Evolutionary conservation across 2,888 invertebrate species (phyloP), one percentile per base, ranked within the genome.

Genomic region (Drosophila cyrtoloma): DNA sequence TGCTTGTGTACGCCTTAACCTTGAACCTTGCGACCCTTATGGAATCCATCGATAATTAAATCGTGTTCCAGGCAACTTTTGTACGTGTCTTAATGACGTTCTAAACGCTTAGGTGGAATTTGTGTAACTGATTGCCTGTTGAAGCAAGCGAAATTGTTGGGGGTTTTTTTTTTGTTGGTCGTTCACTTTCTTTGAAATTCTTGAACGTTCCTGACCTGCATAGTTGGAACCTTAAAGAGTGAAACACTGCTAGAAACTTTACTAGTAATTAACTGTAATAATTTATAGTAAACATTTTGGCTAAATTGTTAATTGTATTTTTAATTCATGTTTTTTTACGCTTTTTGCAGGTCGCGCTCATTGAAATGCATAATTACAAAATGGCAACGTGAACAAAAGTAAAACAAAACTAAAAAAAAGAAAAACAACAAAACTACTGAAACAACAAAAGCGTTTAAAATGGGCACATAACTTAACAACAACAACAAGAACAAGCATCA

Each of bases 321-420:
- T 42, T 80, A 67, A 61, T 61, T 69, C 61, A 44, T 52, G 37
- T 57, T 65, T 57, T 57, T 62, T 55, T 59, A 28, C 28, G 30
- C 28, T 61, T 55, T 74, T 77, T 81, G 30, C 84, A 84, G 84
- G 74, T 68, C 52, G 47, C 57, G 56, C 58, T 55, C 62, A 63
- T 68, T 72, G 73, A 22, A 59, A 55, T 61, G 56, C 57, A 61
- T 51, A 76, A 70, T 80, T 77, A 53, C 70, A 81, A 84, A 84
- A 81, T 77, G 84, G 68, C 62, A 72, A 77, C 44, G 77, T 79
- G 55, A 80, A 59, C 56, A 64, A 82, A 73, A 65, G 57, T 61
- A 57, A 52, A 69, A 44, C 59, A 61, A 70, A 66, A 59, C 59
- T n/a, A 82, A 78, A 62, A 37, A 32, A 47, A 39, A 39, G 5